These are phyloP conservation scores for Hiodon alosoides DNA, from an alignment of 2,113 vertebrate genomes.

Conservation along the genomic window DNA sequence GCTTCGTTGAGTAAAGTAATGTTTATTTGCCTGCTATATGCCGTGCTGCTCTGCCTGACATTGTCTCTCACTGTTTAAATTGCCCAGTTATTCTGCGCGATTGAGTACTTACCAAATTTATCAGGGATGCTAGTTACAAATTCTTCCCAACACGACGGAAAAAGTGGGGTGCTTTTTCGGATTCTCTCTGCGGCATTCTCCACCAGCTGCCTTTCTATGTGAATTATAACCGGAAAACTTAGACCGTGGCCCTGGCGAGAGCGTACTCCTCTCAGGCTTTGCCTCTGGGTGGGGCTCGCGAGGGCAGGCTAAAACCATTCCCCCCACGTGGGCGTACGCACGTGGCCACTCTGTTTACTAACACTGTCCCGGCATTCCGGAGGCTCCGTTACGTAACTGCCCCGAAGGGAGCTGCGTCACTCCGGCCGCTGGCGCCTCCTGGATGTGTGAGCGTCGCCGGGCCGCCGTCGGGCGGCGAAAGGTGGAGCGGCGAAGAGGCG, in stretches of 20 bases:
- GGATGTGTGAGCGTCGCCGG: constrained; percentile 27
- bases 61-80: neutral
- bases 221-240: neutral
- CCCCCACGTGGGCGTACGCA: constrained; percentile 56
- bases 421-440: constrained; percentile 30
- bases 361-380: constrained; percentile 68
- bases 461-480: constrained; percentile 13
- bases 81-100: neutral
- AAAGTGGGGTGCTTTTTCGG: neutral
- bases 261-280: constrained; percentile 50
- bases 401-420: constrained; percentile 45
- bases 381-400: constrained; percentile 54
- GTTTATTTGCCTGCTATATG: neutral
- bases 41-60: neutral
- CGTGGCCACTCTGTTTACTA: constrained; percentile 76
- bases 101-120: constrained; percentile 11
- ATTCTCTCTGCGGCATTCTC: neutral
- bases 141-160: neutral
- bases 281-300: constrained; percentile 50
- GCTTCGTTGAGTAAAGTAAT: too few relatives aligned
- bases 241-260: constrained; percentile 17
- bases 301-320: constrained; percentile 43
- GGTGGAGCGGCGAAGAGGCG: neutral
- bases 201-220: neutral
- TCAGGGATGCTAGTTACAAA: neutral